These are phyloP conservation scores for Oreochromis mossambicus DNA, from an alignment of 2,797 vertebrate species.

Conservation along the genomic window DNA sequence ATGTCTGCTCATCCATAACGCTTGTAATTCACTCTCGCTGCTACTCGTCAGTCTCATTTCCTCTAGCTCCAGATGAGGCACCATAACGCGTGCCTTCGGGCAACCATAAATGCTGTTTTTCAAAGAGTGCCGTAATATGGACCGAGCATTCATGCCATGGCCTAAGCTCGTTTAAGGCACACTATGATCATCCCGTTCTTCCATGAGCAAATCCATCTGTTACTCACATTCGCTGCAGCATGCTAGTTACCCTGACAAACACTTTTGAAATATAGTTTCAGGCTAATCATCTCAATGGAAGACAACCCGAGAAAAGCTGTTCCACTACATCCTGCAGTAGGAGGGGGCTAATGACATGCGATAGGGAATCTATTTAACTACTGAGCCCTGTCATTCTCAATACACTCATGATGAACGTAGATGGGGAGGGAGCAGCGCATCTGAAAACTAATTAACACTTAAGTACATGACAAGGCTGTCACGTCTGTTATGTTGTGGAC, in stretches of 20 bases:
- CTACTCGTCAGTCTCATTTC: constrained; percentile 42
- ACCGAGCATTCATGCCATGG: constrained; percentile 23
- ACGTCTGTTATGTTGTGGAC: constrained; percentile 33
- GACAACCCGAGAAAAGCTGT: constrained; percentile 66
- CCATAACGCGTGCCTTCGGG: constrained; percentile 33
- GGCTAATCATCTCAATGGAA: constrained; percentile 63
- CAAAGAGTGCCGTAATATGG: constrained; percentile 24
- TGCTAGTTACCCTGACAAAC: constrained; percentile 53
- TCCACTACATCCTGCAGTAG: constrained; percentile 51
- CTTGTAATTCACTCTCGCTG: constrained; percentile 51
- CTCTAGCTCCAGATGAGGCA: not conserved
- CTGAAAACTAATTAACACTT: constrained; percentile 74
- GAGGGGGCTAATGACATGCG: constrained; percentile 57
- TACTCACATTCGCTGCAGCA: constrained; percentile 23
- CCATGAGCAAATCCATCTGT: constrained; percentile 45
- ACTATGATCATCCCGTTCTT: constrained; percentile 31
- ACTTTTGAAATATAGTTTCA: constrained; percentile 58
- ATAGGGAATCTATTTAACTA: constrained; percentile 59
- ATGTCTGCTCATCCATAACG: constrained; percentile 36
- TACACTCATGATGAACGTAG: constrained; percentile 46
- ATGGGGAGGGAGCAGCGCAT: constrained; percentile 37
- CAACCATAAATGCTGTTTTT: not conserved
- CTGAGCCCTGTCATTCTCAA: constrained; percentile 57
- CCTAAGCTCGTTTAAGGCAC: constrained; percentile 22
- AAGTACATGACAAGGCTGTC: constrained; percentile 52